Base-by-base conservation (phyloP, 1,140 invertebrate genomes). In the Drosophila neocordata region DNA sequence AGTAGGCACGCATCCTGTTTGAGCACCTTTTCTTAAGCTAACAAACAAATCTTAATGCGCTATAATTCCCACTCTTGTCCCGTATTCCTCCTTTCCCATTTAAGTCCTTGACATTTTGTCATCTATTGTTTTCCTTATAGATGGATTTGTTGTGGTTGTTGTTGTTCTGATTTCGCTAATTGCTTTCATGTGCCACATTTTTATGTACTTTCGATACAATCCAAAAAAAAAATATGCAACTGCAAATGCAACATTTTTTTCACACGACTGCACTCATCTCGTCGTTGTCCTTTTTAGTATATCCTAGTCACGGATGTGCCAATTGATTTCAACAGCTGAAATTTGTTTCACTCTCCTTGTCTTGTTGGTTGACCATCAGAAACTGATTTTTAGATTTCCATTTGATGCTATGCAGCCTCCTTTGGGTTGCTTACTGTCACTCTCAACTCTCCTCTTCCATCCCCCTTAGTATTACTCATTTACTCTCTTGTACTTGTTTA, bases 1-100 rank as follows among this genome's bases (percentile, higher is more conserved):
- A 89, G 69, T 90, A 90, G 70, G 83, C 67, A 77, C 85, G 84
- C 84, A 88, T 88, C 58, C 73, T 75, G 31, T 15, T 66, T 74
- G 73, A 66, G 62, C 65, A 77, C 74, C 73, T 65, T 68, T 71
- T 31, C 20, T 24, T n/a, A 37, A 56, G 53, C 12, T 56, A 59
- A 37, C 53, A 24, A 62, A 59, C 31, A 52, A 69, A 65, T 76
- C 51, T 51, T 64, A 37, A 67, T 67, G 64, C 68, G 65, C 64
- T 48, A 24, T 27, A 56, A 74, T 34, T 52, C 34, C 12, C 11
- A 27, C 55, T 24, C 51, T 55, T 12, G 35, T 41, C 22, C 38
- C 18, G n/a, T 44, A 22, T 13, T 24, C 22, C 22, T 4, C 22
- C 8, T 44, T 34, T 7, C 24, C 34, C 2, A 13, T 27, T 78